phyloP scores from a whole-genome alignment of 2,113 vertebrate species.

The Cricetomys ansorgei region DNA sequence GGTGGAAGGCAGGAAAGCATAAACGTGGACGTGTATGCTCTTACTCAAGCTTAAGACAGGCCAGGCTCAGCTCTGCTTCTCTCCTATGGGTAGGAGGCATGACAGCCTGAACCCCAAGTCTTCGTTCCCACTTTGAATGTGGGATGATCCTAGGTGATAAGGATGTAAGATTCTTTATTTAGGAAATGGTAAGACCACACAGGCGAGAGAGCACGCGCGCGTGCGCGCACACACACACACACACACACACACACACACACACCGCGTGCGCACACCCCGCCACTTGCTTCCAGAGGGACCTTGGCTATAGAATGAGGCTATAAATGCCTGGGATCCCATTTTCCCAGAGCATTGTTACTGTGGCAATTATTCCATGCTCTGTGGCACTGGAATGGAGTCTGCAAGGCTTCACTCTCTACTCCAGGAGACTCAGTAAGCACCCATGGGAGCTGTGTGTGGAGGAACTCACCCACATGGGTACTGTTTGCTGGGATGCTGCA shows the following conservation, averaged over 20 bases:
- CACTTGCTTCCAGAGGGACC: not conserved
- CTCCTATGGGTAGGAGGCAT: not conserved
- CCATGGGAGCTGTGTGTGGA: not conserved
- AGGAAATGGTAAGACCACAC: not conserved
- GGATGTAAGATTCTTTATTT: not conserved
- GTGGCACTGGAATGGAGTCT: not conserved
- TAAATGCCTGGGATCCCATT: not conserved
- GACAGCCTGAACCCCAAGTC: not conserved
- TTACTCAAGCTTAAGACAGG: no score
- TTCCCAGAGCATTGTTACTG: not conserved
- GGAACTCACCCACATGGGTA: not conserved
- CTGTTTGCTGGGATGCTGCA: not conserved
- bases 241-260: not conserved
- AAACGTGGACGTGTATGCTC: rapidly evolving
- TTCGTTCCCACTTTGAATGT: not conserved
- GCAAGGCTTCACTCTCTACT: not conserved
- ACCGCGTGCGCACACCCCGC: rapidly evolving
- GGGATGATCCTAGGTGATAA: not conserved
- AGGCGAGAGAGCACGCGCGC: not conserved
- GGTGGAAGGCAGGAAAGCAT: no score
- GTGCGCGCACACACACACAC: not conserved
- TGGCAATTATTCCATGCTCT: not conserved
- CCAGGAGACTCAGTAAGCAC: not conserved
- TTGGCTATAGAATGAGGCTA: not conserved
- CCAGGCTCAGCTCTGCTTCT: not conserved